These are phyloP conservation scores for Apis laboriosa DNA, from an alignment of 1,140 invertebrate species.

Conservation along the genomic window DNA sequence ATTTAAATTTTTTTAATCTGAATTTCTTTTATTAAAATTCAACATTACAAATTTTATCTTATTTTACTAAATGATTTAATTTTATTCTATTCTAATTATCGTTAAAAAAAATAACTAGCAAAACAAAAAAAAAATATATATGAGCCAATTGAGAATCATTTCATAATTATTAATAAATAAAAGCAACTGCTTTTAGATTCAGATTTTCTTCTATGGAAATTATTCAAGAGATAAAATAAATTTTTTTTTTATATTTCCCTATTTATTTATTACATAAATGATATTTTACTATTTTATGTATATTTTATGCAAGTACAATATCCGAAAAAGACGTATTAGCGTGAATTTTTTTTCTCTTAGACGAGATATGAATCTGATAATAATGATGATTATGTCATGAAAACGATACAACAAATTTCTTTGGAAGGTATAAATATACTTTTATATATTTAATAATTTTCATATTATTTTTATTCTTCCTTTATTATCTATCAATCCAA, in stretches of 20 bases:
- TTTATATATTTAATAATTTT: background rate
- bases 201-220: background rate
- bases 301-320: background rate
- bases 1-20: too few species aligned
- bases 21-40: too few species aligned
- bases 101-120: background rate
- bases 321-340: background rate
- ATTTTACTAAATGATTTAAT: too few species aligned
- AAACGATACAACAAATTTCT: background rate
- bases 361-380: too few species aligned
- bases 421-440: background rate
- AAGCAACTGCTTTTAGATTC: background rate
- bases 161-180: background rate
- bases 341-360: background rate
- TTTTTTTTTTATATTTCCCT: background rate
- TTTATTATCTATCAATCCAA: background rate
- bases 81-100: background rate
- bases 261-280: background rate
- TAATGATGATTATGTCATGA: background rate
- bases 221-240: background rate
- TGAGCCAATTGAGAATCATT: background rate
- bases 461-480: background rate
- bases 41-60: too few species aligned
- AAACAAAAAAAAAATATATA: too few species aligned
- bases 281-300: background rate